Percentiles rank a stretch among this genome's conserved stretches.
Conservation (phyloP, 1,140 invertebrate genomes). For the Neuroterus valhalla region DNA sequence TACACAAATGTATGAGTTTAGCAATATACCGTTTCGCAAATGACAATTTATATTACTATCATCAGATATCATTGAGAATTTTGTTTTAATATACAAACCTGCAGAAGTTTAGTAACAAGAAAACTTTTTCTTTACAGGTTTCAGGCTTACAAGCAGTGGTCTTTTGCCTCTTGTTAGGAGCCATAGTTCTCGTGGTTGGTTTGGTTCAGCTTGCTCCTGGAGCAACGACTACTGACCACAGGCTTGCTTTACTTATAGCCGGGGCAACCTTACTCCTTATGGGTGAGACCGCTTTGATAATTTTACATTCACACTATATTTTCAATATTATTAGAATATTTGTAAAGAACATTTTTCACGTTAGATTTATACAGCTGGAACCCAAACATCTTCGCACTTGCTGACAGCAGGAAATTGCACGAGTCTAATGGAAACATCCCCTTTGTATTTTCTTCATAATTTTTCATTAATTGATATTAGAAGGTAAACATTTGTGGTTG, state of each 20-base stretch:
- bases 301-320: background rate
- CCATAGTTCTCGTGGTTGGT: conserved; percentile 86
- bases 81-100: background rate
- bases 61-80: background rate
- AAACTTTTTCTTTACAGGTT: conserved; percentile 73
- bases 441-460: no score
- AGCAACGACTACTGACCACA: conserved; percentile 85
- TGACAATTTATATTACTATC: no score
- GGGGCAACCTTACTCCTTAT: conserved; percentile 76
- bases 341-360: no score
- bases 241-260: conserved; percentile 81
- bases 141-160: conserved; percentile 85
- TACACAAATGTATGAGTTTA: no score
- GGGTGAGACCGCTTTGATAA: conserved; percentile 54
- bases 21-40: no score
- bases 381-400: no score
- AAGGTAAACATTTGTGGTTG: no score
- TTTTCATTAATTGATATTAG: no score
- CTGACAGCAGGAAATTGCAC: no score
- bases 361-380: no score
- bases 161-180: conserved; percentile 83
- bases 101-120: conserved; percentile 18
- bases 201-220: conserved; percentile 87
- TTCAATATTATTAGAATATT: no score
- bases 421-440: no score